phyloP scores from a whole-genome alignment of 2,113 vertebrate species.

The Urocynchramus pylzowi region DNA sequence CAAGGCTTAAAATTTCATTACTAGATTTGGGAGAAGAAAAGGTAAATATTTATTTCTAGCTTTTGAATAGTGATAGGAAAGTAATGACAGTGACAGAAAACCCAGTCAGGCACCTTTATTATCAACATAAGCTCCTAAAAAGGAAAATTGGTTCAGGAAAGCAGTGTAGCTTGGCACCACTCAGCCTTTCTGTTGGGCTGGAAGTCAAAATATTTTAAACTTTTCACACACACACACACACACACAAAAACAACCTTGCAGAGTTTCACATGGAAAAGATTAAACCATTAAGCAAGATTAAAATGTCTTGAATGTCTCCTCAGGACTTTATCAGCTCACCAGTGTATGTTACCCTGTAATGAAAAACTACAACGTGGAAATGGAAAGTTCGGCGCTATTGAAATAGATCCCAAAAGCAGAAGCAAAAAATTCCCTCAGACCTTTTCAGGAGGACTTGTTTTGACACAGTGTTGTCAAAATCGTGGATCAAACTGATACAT shows the following conservation, averaged over 20 bases:
- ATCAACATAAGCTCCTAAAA: not conserved
- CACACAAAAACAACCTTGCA: not conserved
- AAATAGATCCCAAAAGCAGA: constrained; percentile 8
- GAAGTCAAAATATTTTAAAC: not conserved
- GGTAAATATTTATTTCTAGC: constrained; percentile 41
- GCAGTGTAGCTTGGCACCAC: not conserved
- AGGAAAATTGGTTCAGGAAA: not conserved
- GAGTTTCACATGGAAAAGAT: not conserved
- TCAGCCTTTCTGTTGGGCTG: not conserved
- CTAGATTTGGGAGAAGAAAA: not conserved
- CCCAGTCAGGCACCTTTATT: not conserved
- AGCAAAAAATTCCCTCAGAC: constrained; percentile 26
- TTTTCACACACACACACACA: not conserved
- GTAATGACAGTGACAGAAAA: not conserved
- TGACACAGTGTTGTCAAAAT: constrained; percentile 49
- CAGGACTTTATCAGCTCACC: constrained; percentile 15
- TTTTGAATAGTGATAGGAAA: not conserved
- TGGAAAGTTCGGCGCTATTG: not conserved
- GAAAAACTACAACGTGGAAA: not conserved
- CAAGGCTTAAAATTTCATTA: constrained; percentile 6
- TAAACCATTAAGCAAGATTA: constrained; percentile 45
- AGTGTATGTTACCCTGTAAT: not conserved
- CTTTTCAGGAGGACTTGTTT: constrained; percentile 41
- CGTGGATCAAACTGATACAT: constrained; percentile 1
- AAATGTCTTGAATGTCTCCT: constrained; percentile 23